Base-by-base conservation (phyloP, 2,888 invertebrate genomes). In the Himalopsyche japonica region DNA sequence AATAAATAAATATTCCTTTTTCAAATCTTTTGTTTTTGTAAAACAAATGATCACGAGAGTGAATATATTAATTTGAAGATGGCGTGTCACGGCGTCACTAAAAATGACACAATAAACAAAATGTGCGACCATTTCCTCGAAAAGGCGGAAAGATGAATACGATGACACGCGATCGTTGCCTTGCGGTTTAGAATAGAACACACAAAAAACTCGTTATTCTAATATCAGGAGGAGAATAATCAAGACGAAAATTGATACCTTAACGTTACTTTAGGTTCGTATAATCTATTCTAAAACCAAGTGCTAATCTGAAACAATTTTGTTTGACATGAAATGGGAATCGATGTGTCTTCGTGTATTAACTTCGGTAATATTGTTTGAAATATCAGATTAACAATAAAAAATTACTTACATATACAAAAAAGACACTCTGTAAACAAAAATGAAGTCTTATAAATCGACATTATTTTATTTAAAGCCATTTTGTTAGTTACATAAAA, bases 101-200 rank as follows among this genome's bases (percentile, higher is more conserved):
- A 70, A 78, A 49, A 80, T 85, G 85, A 85, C 84, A 85, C 83
- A 85, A 85, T 83, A 64, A 32, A 81, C 79, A 83, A 82, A 82
- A 82, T 83, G 47, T 83, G 34, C 20, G 30, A 77, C 80, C 84
- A 81, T 83, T 85, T 85, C 85, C 85, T 85, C 76, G 85, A 81
- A 85, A 77, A 77, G 82, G 81, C 57, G 32, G 82, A 77, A 80
- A 80, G 80, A 57, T 20, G 82, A 43, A 12, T 43, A 48, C 48
- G 57, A 80, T 81, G 70, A 82, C 85, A 81, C 82, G 85, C 85
- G 82, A 85, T 79, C 76, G 82, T 27, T 24, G 57, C 20, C 30
- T 70, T 27, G 30, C 27, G 32, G 70, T 70, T 70, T 30, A 20
- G 70, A 70, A 70, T 70, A 70, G 15, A 24, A 30, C 10, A 70